Base-by-base conservation (phyloP, 1,140 invertebrate species). In the Drosophila insularis region DNA sequence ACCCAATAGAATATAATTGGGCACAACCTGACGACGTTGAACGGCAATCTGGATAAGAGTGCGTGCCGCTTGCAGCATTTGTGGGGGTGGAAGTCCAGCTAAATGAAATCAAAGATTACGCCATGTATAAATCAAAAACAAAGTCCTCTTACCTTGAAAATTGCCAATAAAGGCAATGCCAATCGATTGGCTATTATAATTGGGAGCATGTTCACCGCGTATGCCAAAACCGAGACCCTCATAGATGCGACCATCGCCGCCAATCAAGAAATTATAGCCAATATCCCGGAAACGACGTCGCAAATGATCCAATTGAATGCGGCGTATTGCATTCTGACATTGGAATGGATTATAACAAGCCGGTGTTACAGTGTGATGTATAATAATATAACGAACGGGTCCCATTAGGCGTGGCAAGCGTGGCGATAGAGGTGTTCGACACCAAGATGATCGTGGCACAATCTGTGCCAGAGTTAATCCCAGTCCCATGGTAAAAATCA, bases 271-370 rank as follows among this genome's bases (percentile, higher is more conserved):
- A 69, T 93, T 93, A 93, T 96, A 94, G 92, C 96, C 92, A 74
- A 94, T 96, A 81, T 97, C 96, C 93, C 91, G 92, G 95, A 95
- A 96, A 0, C 91, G 90, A 1, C 92, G 92, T 14, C 78, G 90
- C 43, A 95, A 92, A 87, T 93, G 93, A 74, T 93, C 96, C 13
- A 92, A 94, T 86, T 96, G 95, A 21, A 95, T 95, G 1, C 91
- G 60, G 43, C 94, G 92, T 0, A 95, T 93, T 0, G 90, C 87
- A 0, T 68, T 59, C 5, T 86, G 89, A 50, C 94, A 95, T 11
- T 92, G 74, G 0, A 62, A 62, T 0, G 67, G 50, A 53, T n/a
- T 77, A 5, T 43, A 53, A 19, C 74, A 77, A 1, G 63, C 39
- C 6, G 27, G 43, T 5, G 74, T 71, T 10, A 55, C 74, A 4